Evolutionary conservation across 2,113 vertebrate species (phyloP).

Genomic region (Chunga burmeisteri): DNA sequence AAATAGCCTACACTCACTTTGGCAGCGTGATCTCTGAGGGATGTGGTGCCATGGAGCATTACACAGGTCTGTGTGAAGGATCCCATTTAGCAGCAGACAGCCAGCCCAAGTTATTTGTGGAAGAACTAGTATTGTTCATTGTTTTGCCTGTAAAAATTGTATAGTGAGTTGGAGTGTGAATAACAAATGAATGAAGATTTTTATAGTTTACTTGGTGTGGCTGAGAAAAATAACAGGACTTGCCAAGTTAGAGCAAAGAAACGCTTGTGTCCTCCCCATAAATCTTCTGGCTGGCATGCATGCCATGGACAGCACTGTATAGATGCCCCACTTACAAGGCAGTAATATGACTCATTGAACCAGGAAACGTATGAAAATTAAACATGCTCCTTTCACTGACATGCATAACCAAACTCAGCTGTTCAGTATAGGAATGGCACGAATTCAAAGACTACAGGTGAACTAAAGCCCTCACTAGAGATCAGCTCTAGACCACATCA

Average conservation of each 20-base stretch:
- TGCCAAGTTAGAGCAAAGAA: neutral
- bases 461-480: rapidly evolving
- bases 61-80: neutral
- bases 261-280: neutral
- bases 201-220: neutral
- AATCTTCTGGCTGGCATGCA: neutral
- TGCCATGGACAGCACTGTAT: neutral
- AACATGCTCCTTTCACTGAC: neutral
- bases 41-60: neutral
- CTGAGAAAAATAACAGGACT: neutral
- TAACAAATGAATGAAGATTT: neutral
- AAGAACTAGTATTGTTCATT: neutral
- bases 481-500: neutral
- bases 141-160: neutral
- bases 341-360: neutral
- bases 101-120: neutral
- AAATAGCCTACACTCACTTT: neutral
- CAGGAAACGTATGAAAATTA: neutral
- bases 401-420: neutral
- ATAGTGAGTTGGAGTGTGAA: neutral
- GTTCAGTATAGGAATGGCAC: neutral
- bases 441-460: neutral
- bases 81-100: neutral
- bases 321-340: neutral
- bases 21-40: neutral